Percentiles rank a stretch among this genome's conserved stretches.
phyloP scores from a whole-genome alignment of 2,113 vertebrate species.

The Paramisgurnus dabryanus region DNA sequence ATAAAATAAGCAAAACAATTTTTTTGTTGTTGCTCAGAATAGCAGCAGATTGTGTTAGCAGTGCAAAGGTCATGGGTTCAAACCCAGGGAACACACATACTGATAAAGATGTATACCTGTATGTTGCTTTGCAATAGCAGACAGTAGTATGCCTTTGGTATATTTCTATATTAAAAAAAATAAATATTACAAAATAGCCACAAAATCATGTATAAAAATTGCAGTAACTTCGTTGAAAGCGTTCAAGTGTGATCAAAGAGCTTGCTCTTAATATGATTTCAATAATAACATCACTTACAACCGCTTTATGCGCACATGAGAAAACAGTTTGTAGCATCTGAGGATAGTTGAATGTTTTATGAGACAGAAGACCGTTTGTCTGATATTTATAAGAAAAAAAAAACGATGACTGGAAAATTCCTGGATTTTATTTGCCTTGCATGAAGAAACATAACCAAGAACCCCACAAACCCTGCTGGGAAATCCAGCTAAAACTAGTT shows the following conservation, averaged over 20 bases:
- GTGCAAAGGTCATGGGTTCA: too few species aligned
- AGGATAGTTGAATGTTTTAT: background rate
- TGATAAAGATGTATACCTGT: too few species aligned
- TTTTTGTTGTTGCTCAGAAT: too few species aligned
- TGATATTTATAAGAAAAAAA: conserved; percentile 22
- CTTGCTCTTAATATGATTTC: background rate
- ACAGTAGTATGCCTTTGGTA: too few species aligned
- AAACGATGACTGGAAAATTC: background rate
- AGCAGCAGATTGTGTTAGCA: too few species aligned
- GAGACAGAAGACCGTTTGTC: background rate
- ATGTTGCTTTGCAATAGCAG: too few species aligned
- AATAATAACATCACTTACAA: conserved; percentile 3
- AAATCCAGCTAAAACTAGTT: background rate
- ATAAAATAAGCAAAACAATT: too few species aligned
- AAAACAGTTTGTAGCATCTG: conserved; percentile 19
- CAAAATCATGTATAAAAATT: too few species aligned
- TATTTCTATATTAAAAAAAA: too few species aligned
- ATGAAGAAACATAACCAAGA: background rate
- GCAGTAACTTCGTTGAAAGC: too few species aligned
- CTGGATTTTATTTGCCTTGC: background rate
- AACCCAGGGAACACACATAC: too few species aligned
- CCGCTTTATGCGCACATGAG: background rate
- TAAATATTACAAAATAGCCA: too few species aligned
- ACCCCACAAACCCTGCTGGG: background rate
- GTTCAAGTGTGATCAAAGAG: background rate